Conservation (phyloP, 2,797 vertebrate species). For the Rallus crepitans region DNA sequence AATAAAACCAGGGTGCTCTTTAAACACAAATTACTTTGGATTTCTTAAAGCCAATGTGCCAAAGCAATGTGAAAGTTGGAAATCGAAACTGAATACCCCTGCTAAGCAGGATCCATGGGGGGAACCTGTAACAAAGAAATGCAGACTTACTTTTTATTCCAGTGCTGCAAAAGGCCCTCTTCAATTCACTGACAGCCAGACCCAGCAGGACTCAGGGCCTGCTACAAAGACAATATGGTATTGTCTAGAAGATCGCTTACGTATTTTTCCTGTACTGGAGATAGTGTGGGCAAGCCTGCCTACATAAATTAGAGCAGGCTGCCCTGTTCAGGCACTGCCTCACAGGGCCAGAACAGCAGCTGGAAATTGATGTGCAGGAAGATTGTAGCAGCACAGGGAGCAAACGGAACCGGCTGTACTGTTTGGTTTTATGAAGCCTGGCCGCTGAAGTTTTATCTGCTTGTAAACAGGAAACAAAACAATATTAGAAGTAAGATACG, state of each 20-base stretch:
- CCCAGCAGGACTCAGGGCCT: background rate
- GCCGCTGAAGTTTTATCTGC: background rate
- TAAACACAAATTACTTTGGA: background rate
- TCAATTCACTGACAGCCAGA: background rate
- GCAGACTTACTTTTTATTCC: background rate
- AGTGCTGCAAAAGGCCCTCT: background rate
- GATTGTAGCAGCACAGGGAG: background rate
- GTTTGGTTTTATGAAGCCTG: background rate
- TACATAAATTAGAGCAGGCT: background rate
- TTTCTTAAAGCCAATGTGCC: background rate
- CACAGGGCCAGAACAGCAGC: background rate
- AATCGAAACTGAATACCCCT: background rate
- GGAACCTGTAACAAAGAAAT: background rate
- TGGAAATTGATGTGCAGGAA: background rate
- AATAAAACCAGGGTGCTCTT: conserved; percentile 14
- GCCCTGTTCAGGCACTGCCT: background rate
- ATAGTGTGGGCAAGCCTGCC: background rate
- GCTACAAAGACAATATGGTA: background rate
- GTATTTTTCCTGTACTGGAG: background rate
- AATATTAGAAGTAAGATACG: background rate
- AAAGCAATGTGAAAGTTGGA: background rate
- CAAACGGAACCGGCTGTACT: background rate
- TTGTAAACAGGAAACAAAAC: background rate
- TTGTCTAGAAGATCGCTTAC: background rate
- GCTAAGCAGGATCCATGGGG: background rate